Base-by-base conservation (phyloP, 2,797 vertebrate genomes). In the Thalassophryne amazonica region DNA sequence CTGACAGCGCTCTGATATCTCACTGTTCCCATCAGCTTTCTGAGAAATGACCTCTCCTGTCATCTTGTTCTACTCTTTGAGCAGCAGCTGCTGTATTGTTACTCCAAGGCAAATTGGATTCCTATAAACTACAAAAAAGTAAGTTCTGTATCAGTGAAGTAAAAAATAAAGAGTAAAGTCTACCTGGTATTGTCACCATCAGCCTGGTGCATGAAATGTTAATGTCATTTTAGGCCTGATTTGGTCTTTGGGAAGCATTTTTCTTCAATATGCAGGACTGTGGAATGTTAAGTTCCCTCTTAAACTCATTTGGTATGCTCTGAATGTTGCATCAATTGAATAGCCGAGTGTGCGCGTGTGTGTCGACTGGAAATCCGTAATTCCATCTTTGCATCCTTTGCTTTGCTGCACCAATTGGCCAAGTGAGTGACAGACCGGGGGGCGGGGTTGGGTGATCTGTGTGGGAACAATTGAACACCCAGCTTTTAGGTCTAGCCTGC, bases 381-480 rank as follows among this genome's bases (percentile, higher is more conserved):
- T 68, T 73, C 69, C 68, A 76, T 74, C 63, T 76, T 77, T 81
- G 83, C 81, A 81, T 80, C 82, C 73, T 78, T 81, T 73, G 63
- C 76, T 52, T 53, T 69, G 22, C n/a, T 16, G 25, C 32, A 82
- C 73, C 23, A 57, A 73, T 83, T 83, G 61, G 66, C 63, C 60
- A 90, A 89, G 89, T 94, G 91, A 95, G 92, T 89, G 91, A 92
- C 88, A 65, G 72, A 87, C 90, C 92, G 92, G 92, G 91, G 81
- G 88, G 86, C n/a, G n/a, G n/a, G 86, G 83, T 81, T 87, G 61
- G 57, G 80, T 86, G 87, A 92, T 92, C 85, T 90, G 91, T 94
- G 93, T 80, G 81, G 81, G 91, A 96, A 97, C 93, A 99, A 97
- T 96, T 90, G 91, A 90, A 84, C 60, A 52, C 69, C 85, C 78